Evolutionary conservation across 2,113 vertebrate genomes (phyloP), one percentile per base, ranked within the genome.

Genomic region (Spermophilus dauricus): DNA sequence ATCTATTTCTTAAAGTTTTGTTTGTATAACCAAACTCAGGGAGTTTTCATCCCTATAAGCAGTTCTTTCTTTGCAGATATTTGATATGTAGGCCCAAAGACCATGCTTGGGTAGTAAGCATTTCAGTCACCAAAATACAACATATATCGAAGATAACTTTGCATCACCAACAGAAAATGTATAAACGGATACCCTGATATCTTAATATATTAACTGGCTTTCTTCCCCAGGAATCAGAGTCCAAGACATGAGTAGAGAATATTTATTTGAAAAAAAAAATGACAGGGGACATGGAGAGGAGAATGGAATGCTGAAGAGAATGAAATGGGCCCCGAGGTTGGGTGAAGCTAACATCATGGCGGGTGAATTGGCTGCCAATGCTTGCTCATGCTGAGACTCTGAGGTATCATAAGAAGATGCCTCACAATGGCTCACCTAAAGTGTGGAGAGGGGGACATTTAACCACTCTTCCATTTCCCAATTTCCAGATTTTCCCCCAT

Each of bases 221-320:
- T 9, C 73, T 30, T 48, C 4, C 8, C n/a, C 12, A 73, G 32
- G 14, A 95, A 78, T 39, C 28, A 72, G 16, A 48, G 3, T 12
- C 26, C 82, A 12, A 39, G 26, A 51, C 67, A 24, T 3, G 7
- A 83, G 20, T 34, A 24, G 28, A 67, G 67, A n/a, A 45, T 1
- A 30, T 28, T 92, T 89, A 89, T 92, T 95, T 95, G 69, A 80
- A 67, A 89, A 45, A 45, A 45, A 45, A 89, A 63, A 48, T 83
- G 7, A 53, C 10, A 24, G 12, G 0, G 3, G 5, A 4, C 28
- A 8, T 75, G 20, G 37, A 18, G 18, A 6, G 11, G 48, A 56
- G 34, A 24, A 2, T 11, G 22, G 16, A 58, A 42, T 51, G 39
- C 2, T 73, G 26, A 80, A 69, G 48, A 18, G 20, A 37, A 61